A percentile compares a stretch with the other conserved stretches of the same genome.
phyloP scores from a whole-genome alignment of 2,888 invertebrate species.

The Drosophila mercatorum region DNA sequence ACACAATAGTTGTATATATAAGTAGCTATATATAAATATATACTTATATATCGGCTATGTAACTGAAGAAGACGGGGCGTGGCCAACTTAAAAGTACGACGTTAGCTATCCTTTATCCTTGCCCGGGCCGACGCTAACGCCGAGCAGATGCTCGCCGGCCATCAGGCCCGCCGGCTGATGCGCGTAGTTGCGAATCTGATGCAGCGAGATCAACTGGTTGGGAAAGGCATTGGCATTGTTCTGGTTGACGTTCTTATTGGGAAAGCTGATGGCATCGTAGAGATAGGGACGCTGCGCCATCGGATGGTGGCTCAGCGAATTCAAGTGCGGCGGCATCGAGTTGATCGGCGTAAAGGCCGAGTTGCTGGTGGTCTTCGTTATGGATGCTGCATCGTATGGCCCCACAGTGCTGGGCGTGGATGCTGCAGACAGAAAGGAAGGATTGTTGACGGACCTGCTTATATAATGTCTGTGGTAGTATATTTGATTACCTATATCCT shows the following conservation, averaged over 20 bases:
- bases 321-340: constrained; percentile 91
- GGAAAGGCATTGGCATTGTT: constrained; percentile 89
- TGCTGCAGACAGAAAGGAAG: constrained; percentile 47
- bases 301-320: constrained; percentile 89
- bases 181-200: constrained; percentile 98
- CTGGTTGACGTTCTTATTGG: constrained; percentile 89
- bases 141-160: constrained; percentile 88
- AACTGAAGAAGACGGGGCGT: constrained; percentile 29
- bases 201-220: constrained; percentile 96
- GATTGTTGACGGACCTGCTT: background rate
- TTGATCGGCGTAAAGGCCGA: constrained; percentile 98
- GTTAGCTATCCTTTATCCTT: constrained; percentile 84
- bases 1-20: constrained; percentile 34
- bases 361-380: constrained; percentile 88
- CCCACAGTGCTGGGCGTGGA: constrained; percentile 83
- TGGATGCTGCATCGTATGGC: constrained; percentile 85
- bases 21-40: background rate
- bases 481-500: constrained; percentile 83
- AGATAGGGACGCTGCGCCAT: constrained; percentile 92
- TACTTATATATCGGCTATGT: constrained; percentile 13
- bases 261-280: constrained; percentile 96
- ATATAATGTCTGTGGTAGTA: background rate
- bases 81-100: constrained; percentile 81
- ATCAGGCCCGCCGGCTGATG: constrained; percentile 93
- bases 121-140: constrained; percentile 84